Conservation (phyloP, 1,140 invertebrate genomes). For the Lepidurus arcticus region DNA sequence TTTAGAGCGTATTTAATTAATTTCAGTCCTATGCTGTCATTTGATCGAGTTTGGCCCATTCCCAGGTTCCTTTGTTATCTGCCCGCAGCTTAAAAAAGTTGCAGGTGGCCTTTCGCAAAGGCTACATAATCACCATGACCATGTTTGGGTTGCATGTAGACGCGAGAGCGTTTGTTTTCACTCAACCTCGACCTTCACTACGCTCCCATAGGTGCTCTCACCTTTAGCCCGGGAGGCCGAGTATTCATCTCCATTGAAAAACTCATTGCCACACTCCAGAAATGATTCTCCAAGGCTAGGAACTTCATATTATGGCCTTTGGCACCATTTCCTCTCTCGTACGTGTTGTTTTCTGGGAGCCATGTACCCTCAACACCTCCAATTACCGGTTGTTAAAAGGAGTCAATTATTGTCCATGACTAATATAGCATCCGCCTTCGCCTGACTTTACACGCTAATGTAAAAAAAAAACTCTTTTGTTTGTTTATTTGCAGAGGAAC, state of each 20-base stretch:
- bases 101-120: slow-evolving; percentile 13
- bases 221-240: slow-evolving; percentile 16
- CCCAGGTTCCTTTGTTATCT: background rate
- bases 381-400: slow-evolving; percentile 17
- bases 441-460: slow-evolving; percentile 25
- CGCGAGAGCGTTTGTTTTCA: slow-evolving; percentile 7
- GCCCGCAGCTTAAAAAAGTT: background rate
- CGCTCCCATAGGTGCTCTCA: background rate
- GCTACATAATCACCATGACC: slow-evolving; percentile 16
- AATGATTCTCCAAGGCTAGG: background rate
- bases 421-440: background rate
- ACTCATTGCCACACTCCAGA: background rate
- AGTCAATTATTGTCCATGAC: slow-evolving; percentile 23
- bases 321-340: slow-evolving; percentile 31
- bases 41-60: background rate
- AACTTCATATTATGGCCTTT: background rate
- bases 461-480: slow-evolving; percentile 19
- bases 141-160: slow-evolving; percentile 3
- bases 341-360: background rate
- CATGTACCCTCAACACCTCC: background rate
- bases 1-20: background rate
- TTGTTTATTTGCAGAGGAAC: slow-evolving; percentile 68
- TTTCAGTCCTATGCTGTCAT: background rate
- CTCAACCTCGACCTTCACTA: slow-evolving; percentile 15
- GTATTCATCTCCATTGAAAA: background rate